These are phyloP conservation scores for Siniperca chuatsi DNA, from an alignment of 2,113 vertebrate genomes.

Conservation along the genomic window DNA sequence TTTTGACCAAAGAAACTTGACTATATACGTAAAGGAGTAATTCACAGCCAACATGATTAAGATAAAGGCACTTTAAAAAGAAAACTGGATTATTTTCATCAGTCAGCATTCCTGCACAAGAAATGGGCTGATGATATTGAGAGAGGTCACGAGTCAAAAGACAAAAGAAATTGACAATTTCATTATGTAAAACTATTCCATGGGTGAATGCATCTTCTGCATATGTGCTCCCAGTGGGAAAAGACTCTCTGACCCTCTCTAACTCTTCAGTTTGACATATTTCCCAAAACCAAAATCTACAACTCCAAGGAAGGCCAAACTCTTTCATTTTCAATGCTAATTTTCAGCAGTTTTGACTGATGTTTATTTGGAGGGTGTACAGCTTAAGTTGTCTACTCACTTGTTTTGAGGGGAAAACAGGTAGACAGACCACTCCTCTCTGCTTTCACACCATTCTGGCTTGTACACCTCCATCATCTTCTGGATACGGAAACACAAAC, in stretches of 20 bases:
- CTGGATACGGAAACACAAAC: conserved; percentile 93
- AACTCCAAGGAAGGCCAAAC: no score
- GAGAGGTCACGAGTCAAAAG: neutral
- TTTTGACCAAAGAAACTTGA: neutral
- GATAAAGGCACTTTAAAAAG: no score
- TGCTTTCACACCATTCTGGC: conserved; percentile 94
- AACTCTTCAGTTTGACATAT: no score
- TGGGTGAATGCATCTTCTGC: neutral
- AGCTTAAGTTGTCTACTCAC: conserved; percentile 73
- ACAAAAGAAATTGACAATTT: neutral
- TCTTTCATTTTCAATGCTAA: no score
- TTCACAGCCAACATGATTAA: no score
- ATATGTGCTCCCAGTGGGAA: no score
- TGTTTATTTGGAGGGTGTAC: no score
- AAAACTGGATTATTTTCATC: no score
- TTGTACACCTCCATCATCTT: conserved; percentile 98
- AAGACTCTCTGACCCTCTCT: no score
- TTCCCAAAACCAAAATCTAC: neutral
- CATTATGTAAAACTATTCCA: neutral
- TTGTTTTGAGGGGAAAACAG: conserved; percentile 96
- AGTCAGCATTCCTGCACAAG: no score
- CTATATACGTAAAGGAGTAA: neutral
- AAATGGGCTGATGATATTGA: neutral
- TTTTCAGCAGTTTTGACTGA: no score
- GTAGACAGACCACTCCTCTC: conserved; percentile 96